A percentile compares a stretch with the other conserved stretches of the same genome.
Evolutionary conservation across 2,113 vertebrate species (phyloP).

Genomic region (Hyaena hyaena): DNA sequence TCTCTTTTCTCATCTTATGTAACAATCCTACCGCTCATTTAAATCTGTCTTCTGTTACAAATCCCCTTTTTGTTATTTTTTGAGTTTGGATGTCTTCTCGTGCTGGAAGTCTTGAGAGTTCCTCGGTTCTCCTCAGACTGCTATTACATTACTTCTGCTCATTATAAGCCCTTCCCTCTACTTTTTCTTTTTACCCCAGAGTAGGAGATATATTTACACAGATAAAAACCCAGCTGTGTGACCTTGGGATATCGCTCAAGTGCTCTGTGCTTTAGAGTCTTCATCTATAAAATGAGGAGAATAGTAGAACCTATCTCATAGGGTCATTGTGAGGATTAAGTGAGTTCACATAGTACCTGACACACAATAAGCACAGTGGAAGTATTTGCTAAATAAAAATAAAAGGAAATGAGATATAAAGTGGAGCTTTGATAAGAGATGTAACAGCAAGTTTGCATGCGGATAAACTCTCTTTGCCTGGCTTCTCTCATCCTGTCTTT

Average conservation of each 20-base stretch:
- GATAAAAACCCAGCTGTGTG: not conserved
- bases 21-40: not conserved
- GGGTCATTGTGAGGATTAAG: not conserved
- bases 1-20: not conserved
- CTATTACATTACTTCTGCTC: not conserved
- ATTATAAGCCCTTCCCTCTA: not conserved
- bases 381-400: constrained; percentile 10
- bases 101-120: not conserved
- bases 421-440: not conserved
- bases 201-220: not conserved
- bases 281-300: not conserved
- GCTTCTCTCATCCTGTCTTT: not conserved
- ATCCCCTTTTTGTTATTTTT: not conserved
- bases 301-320: not conserved
- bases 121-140: not conserved
- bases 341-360: not conserved
- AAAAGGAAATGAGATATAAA: not conserved
- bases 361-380: not conserved
- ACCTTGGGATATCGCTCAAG: not conserved
- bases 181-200: not conserved
- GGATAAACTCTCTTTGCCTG: not conserved
- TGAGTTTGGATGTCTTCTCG: not conserved
- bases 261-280: not conserved
- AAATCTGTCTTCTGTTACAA: not conserved
- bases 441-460: accelerated